A percentile compares a stretch with the other conserved stretches of the same genome.
Conservation (phyloP, 1,140 invertebrate genomes). For the Danaus melanippus region DNA sequence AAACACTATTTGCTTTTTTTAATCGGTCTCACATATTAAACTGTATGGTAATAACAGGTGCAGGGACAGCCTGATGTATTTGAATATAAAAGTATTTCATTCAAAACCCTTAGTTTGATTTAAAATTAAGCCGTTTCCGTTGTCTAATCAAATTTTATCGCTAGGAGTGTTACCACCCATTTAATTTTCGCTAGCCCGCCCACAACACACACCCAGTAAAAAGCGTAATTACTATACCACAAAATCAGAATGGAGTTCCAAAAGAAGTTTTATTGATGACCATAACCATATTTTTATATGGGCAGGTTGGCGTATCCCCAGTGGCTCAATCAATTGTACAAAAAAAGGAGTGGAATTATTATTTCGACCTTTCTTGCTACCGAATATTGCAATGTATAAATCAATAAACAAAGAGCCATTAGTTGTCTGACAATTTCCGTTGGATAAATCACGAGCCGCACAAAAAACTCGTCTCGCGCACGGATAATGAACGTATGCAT, state of each 20-base stretch:
- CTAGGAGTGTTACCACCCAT: slow-evolving; percentile 40
- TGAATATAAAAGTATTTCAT: too few species aligned
- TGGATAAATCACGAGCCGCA: slow-evolving; percentile 61
- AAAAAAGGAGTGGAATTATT: slow-evolving; percentile 42
- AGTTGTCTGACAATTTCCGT: slow-evolving; percentile 67
- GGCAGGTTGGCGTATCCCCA: slow-evolving; percentile 34
- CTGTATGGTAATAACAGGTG: too few species aligned
- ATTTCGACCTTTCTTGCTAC: slow-evolving; percentile 56
- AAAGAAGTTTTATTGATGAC: slow-evolving; percentile 21
- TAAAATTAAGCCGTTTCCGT: slow-evolving; percentile 29
- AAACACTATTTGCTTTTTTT: too few species aligned
- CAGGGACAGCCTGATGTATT: too few species aligned
- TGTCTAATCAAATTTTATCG: slow-evolving; percentile 27
- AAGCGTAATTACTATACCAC: slow-evolving; percentile 40
- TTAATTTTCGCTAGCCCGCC: slow-evolving; percentile 53
- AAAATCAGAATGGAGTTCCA: slow-evolving; percentile 34
- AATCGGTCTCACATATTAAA: too few species aligned
- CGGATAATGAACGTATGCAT: slow-evolving; percentile 43
- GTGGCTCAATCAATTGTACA: slow-evolving; percentile 49
- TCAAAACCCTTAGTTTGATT: slow-evolving; percentile 16
- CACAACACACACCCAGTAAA: slow-evolving; percentile 37
- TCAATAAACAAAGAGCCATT: slow-evolving; percentile 70
- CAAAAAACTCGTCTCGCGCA: slow-evolving; percentile 45
- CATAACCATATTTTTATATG: slow-evolving; percentile 27
- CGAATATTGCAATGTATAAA: slow-evolving; percentile 67